Conservation (phyloP, 2,797 vertebrate species). For the Margarornis squamiger region DNA sequence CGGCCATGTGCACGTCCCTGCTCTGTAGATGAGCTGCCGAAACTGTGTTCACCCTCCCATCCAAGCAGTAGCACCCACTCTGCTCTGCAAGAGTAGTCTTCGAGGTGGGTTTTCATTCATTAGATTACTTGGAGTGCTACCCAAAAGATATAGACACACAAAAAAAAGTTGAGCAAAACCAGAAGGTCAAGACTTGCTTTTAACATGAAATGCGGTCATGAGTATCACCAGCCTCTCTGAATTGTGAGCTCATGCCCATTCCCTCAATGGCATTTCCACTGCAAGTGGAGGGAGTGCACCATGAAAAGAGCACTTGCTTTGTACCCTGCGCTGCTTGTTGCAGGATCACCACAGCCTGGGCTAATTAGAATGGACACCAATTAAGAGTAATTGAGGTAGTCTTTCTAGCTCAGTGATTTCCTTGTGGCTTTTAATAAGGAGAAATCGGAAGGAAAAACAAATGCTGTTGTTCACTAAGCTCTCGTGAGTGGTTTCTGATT, state of each 20-base stretch:
- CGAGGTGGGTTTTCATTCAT: accelerated
- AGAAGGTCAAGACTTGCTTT: not conserved
- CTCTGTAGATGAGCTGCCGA: not conserved
- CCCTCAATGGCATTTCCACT: not conserved
- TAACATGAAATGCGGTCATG: accelerated
- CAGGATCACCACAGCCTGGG: not conserved
- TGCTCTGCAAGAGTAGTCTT: not conserved
- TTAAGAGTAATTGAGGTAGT: constrained; percentile 45
- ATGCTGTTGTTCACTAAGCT: constrained; percentile 18
- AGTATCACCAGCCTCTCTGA: not conserved
- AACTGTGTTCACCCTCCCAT: accelerated
- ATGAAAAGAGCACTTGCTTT: not conserved
- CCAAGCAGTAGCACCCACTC: not conserved
- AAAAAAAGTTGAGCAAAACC: not conserved
- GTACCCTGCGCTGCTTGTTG: not conserved
- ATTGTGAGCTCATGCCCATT: accelerated
- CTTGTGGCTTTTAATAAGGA: constrained; percentile 20
- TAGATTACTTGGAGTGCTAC: not conserved
- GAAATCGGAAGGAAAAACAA: constrained; percentile 27
- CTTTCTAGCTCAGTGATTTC: constrained; percentile 47
- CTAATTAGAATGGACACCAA: constrained; percentile 36
- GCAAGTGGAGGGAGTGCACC: accelerated
- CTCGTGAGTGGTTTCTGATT: not conserved
- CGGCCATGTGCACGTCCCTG: accelerated
- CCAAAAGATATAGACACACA: not conserved